Conservation (phyloP, 2,888 invertebrate species). For the Flexamia atlantica region DNA sequence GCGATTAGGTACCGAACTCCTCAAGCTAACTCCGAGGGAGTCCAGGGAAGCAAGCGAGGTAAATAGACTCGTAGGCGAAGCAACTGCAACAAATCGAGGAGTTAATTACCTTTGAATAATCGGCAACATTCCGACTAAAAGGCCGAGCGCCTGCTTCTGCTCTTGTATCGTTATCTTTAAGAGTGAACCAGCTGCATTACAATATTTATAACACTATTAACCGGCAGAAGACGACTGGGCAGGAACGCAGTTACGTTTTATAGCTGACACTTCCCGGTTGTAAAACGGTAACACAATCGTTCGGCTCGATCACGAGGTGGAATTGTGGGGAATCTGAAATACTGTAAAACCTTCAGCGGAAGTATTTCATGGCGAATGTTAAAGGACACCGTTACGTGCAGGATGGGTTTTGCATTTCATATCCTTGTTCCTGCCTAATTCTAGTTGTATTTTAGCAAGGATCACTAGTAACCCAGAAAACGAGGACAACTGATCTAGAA, state of each 20-base stretch:
- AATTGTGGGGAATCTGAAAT: background rate
- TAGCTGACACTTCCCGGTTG: conserved; percentile 1
- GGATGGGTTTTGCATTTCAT: too few species aligned
- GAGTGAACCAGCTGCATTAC: background rate
- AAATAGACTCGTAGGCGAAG: background rate
- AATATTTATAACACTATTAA: conserved; percentile 26
- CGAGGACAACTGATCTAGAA: too few species aligned
- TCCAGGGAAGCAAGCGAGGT: background rate
- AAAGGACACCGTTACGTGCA: too few species aligned
- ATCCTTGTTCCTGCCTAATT: too few species aligned
- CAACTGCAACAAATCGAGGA: background rate
- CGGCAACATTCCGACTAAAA: background rate
- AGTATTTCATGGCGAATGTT: too few species aligned
- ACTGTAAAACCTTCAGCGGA: background rate
- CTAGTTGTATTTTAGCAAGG: too few species aligned
- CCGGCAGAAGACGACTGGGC: background rate
- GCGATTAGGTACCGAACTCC: too few species aligned
- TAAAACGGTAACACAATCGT: background rate
- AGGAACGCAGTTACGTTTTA: conserved; percentile 22
- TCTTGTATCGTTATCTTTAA: conserved; percentile 36
- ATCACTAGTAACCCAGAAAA: too few species aligned
- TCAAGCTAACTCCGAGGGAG: too few species aligned
- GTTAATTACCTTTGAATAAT: conserved; percentile 13
- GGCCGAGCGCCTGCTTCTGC: background rate
- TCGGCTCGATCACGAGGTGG: background rate